These are phyloP conservation scores for Pygathrix nemaeus DNA, from an alignment of 2,113 vertebrate species.

Conservation along the genomic window DNA sequence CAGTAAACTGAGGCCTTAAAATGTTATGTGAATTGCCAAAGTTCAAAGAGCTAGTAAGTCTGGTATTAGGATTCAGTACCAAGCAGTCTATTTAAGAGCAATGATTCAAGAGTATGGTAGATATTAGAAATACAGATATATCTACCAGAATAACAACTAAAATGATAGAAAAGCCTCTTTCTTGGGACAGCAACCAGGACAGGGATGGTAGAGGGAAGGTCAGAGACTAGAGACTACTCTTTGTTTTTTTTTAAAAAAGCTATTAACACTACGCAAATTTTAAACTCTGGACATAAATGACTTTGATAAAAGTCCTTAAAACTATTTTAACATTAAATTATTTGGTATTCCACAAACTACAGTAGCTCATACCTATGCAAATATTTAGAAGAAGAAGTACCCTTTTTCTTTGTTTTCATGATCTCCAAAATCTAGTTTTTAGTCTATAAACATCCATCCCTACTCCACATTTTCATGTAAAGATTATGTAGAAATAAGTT, in stretches of 20 bases:
- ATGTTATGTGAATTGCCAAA: neutral
- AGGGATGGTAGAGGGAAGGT: neutral
- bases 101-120: neutral
- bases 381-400: neutral
- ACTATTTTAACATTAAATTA: neutral
- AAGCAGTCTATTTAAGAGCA: neutral
- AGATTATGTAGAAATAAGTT: neutral
- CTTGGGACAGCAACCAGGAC: neutral
- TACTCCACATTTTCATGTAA: neutral
- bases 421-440: neutral
- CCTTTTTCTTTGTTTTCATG: neutral
- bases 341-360: neutral
- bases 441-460: neutral
- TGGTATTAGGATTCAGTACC: neutral
- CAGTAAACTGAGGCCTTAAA: neutral
- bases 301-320: slow-evolving; percentile 27
- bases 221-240: neutral
- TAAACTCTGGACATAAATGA: neutral
- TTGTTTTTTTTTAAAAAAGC: neutral
- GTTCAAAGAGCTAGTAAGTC: neutral
- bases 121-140: neutral
- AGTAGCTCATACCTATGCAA: neutral
- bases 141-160: neutral
- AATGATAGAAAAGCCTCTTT: neutral
- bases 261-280: slow-evolving; percentile 4